Percentiles rank a stretch among this genome's conserved stretches.
Evolutionary conservation across 2,888 invertebrate species (phyloP).

Genomic region (Plebejus argus): DNA sequence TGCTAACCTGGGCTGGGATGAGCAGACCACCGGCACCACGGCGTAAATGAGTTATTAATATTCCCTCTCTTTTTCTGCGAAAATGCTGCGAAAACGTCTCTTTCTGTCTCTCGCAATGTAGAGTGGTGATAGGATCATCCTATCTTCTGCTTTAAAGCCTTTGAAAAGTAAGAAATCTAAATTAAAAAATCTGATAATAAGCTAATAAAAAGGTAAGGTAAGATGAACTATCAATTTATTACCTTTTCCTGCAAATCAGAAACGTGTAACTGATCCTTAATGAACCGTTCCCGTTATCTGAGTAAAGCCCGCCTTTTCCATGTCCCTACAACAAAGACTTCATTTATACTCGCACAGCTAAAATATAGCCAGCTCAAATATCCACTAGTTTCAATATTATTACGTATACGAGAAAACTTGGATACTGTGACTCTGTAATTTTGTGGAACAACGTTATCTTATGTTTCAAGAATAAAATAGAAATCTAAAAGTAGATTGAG

Average conservation of each 20-base stretch:
- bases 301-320: background rate
- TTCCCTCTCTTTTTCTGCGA: too few relatives aligned
- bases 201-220: too few relatives aligned
- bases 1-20: too few relatives aligned
- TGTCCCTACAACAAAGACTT: constrained; percentile 4
- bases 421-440: background rate
- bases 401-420: constrained; percentile 12
- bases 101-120: too few relatives aligned
- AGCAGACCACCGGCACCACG: too few relatives aligned
- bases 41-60: too few relatives aligned
- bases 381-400: constrained; percentile 10
- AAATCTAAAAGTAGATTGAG: background rate
- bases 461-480: background rate
- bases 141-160: too few relatives aligned
- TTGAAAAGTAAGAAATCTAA: too few relatives aligned
- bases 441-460: background rate
- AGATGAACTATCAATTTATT: too few relatives aligned
- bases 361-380: constrained; percentile 15
- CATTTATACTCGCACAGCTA: constrained; percentile 5
- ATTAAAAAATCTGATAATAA: too few relatives aligned
- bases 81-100: too few relatives aligned
- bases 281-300: background rate
- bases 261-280: background rate
- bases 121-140: too few relatives aligned
- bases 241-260: background rate